Conservation (phyloP, 2,888 invertebrate genomes). For the Mesorhabditis spiculigera region DNA sequence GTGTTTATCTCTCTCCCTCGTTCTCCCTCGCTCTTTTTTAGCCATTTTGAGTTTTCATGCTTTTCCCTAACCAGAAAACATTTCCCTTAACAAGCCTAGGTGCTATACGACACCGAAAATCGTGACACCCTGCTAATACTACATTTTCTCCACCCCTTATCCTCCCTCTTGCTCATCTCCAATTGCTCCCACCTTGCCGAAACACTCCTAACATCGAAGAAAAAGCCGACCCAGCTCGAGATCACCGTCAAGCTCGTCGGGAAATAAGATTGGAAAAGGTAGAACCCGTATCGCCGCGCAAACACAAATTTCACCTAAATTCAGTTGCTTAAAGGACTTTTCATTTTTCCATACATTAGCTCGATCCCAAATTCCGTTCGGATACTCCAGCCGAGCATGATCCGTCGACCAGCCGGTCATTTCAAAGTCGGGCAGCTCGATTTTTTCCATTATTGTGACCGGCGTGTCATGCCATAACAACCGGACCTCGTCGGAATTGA, state of each 20-base stretch:
- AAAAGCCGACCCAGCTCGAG: slow-evolving; percentile 58
- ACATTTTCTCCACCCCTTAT: no score
- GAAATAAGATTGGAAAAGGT: slow-evolving; percentile 58
- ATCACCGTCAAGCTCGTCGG: slow-evolving; percentile 56
- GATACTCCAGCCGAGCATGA: slow-evolving; percentile 53
- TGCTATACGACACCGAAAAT: no score
- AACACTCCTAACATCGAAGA: slow-evolving; percentile 56
- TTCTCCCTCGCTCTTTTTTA: no score
- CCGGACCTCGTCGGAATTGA: slow-evolving; percentile 57
- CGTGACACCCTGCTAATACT: no score
- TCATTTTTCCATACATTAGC: slow-evolving; percentile 27
- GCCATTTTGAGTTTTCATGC: no score
- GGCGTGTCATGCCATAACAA: slow-evolving; percentile 56
- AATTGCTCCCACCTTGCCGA: slow-evolving; percentile 46
- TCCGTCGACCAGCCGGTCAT: slow-evolving; percentile 57
- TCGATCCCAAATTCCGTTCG: slow-evolving; percentile 58
- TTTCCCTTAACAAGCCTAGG: no score
- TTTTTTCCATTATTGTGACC: slow-evolving; percentile 58
- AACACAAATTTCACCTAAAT: slow-evolving; percentile 57
- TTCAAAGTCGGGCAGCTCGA: slow-evolving; percentile 58
- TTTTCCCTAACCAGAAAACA: no score
- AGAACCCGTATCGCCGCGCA: slow-evolving; percentile 58
- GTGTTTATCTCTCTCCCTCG: no score
- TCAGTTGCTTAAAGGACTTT: neutral
- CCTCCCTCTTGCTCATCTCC: no score